A percentile compares a stretch with the other conserved stretches of the same genome.
Conservation (phyloP, 2,888 invertebrate species). For the Cephus pygmeus region DNA sequence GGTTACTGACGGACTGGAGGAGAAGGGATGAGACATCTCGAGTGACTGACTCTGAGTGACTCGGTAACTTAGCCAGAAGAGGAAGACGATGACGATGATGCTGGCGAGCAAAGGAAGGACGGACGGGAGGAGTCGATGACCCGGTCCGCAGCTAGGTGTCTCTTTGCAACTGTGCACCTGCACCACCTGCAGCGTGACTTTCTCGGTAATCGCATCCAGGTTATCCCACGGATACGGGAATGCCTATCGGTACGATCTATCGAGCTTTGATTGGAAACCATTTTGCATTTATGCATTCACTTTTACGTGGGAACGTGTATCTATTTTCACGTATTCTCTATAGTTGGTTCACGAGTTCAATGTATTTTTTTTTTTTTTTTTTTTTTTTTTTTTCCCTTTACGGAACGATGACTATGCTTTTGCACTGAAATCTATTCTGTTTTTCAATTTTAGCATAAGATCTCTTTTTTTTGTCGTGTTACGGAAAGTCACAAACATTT, state of each 20-base stretch:
- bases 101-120: background rate
- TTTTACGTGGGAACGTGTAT: background rate
- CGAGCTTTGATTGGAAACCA: background rate
- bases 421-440: background rate
- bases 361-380: background rate
- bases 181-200: slow-evolving; percentile 30
- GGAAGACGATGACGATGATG: background rate
- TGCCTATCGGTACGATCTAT: background rate
- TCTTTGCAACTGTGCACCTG: slow-evolving; percentile 34
- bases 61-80: background rate
- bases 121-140: background rate
- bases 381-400: background rate
- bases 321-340: background rate
- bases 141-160: background rate
- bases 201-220: slow-evolving; percentile 1
- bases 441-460: background rate
- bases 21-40: slow-evolving; percentile 17
- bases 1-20: slow-evolving; percentile 1
- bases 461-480: background rate
- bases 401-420: background rate
- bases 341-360: background rate
- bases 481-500: background rate
- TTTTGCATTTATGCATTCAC: background rate
- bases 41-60: background rate
- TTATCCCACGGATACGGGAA: background rate